phyloP scores from a whole-genome alignment of 2,888 invertebrate species.

The Podotricha telesiphe region DNA sequence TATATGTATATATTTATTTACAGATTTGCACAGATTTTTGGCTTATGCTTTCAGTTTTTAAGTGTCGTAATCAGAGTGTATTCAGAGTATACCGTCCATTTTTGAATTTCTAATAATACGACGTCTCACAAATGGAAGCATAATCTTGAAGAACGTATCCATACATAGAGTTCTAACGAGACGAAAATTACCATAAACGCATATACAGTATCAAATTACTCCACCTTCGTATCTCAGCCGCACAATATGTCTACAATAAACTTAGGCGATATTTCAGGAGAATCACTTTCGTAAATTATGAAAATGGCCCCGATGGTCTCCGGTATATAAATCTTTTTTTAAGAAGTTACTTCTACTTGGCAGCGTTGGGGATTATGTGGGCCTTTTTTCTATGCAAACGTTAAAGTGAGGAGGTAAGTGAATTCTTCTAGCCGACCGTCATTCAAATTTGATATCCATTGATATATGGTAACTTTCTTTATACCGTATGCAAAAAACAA shows the following conservation, averaged over 20 bases:
- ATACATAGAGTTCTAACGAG: background rate
- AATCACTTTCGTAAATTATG: constrained; percentile 63
- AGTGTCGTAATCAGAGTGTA: too few relatives aligned
- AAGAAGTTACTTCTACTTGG: constrained; percentile 35
- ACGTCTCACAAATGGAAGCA: too few relatives aligned
- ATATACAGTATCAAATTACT: constrained; percentile 44
- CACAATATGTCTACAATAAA: constrained; percentile 60
- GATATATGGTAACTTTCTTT: too few relatives aligned
- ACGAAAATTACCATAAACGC: constrained; percentile 51
- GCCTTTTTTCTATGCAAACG: constrained; percentile 4
- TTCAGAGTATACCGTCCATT: too few relatives aligned
- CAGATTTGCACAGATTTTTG: too few relatives aligned
- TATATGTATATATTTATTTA: too few relatives aligned
- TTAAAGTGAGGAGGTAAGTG: background rate
- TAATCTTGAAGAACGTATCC: background rate
- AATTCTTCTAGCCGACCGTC: background rate
- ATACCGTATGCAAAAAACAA: too few relatives aligned
- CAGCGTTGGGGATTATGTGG: constrained; percentile 26
- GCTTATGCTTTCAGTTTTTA: background rate
- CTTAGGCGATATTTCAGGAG: constrained; percentile 54
- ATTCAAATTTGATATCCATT: too few relatives aligned
- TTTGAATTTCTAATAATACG: too few relatives aligned
- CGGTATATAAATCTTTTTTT: constrained; percentile 57
- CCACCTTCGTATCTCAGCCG: constrained; percentile 13
- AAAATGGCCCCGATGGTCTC: constrained; percentile 58